Base-by-base conservation (phyloP, 2,113 vertebrate genomes). In the Caloenas nicobarica region DNA sequence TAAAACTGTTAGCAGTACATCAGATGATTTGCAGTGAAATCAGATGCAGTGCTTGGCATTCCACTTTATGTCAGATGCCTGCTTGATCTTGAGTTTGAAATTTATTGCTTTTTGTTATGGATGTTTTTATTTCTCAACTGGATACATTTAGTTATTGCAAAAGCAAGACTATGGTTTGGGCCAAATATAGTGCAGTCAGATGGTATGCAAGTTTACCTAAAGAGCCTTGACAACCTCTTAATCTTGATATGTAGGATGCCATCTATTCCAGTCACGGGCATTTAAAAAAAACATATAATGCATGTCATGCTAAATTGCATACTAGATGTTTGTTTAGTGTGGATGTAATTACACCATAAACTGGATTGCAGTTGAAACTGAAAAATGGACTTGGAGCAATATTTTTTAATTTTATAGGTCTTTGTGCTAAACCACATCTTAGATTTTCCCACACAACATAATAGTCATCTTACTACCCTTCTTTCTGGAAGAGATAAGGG, bases 231-330 rank as follows among this genome's bases (percentile, higher is more conserved):
- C 50, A 89, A 36, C 53, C 88, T 84, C 91, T 90, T 96, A 68
- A 74, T 94, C 89, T 74, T 95, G 89, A 94, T 96, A 72, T 80
- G 92, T 80, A 81, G 83, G 68, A 86, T 36, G 57, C 57, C 58
- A 78, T 91, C 62, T 91, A 89, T 94, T 96, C 70, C 61, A 93
- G 65, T 62, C 72, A 31, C 3, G 7, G 31, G 57, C 11, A 0
- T 93, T 95, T 84, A 86, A 92, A 88, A 92, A 94, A 88, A 89
- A 36, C 71, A 89, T 92, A 69, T 61, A 95, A 95, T 61, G 61
- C 40, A 89, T 86, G 78, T 91, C 64, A 88, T 71, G 34, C 89
- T 90, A 90, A 92, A 89, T 81, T 93, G 62, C 85, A 64, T 3
- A 4, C 36, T 93, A 57, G 72, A 54, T 79, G 48, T 89, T 95